A percentile compares a stretch with the other conserved stretches of the same genome.
These are phyloP conservation scores for Chymomyza costata DNA, from an alignment of 1,140 invertebrate species.

Conservation along the genomic window DNA sequence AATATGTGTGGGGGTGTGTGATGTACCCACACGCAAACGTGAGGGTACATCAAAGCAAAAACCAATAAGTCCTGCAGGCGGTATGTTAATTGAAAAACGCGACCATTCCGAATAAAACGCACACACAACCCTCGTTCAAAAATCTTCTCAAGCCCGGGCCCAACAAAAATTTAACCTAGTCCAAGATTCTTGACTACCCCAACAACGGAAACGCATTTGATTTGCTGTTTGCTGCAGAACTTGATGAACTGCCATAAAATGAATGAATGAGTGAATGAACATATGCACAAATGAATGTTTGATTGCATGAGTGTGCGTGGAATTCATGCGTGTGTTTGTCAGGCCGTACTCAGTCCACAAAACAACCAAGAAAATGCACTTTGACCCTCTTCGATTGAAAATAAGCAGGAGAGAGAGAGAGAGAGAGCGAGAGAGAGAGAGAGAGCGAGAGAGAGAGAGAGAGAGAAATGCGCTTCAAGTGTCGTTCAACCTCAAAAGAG, in stretches of 20 bases:
- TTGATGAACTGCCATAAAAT: too few relatives aligned
- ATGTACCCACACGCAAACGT: too few relatives aligned
- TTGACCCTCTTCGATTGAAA: constrained; percentile 17
- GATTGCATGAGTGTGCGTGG: too few relatives aligned
- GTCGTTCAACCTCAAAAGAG: constrained; percentile 10
- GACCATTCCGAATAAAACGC: constrained; percentile 17
- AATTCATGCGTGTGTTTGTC: too few relatives aligned
- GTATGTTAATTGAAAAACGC: constrained; percentile 62
- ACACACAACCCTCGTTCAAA: constrained; percentile 3
- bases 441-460: too few relatives aligned
- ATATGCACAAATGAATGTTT: too few relatives aligned
- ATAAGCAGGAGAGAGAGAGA: too few relatives aligned
- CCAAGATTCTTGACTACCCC: constrained; percentile 7
- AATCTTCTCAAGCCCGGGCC: constrained; percentile 5
- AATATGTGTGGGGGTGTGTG: neutral
- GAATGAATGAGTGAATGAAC: too few relatives aligned
- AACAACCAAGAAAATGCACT: constrained; percentile 43
- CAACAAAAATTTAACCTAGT: constrained; percentile 40
- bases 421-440: too few relatives aligned
- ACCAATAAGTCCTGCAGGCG: constrained; percentile 62
- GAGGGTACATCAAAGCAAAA: constrained; percentile 58
- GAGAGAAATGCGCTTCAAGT: constrained; percentile 46
- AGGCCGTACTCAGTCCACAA: too few relatives aligned
- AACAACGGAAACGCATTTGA: constrained; percentile 54
- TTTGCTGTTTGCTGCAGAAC: too few relatives aligned